A percentile compares a stretch with the other conserved stretches of the same genome.
Evolutionary conservation across 2,888 invertebrate species (phyloP).

Genomic region (Thera britannica): DNA sequence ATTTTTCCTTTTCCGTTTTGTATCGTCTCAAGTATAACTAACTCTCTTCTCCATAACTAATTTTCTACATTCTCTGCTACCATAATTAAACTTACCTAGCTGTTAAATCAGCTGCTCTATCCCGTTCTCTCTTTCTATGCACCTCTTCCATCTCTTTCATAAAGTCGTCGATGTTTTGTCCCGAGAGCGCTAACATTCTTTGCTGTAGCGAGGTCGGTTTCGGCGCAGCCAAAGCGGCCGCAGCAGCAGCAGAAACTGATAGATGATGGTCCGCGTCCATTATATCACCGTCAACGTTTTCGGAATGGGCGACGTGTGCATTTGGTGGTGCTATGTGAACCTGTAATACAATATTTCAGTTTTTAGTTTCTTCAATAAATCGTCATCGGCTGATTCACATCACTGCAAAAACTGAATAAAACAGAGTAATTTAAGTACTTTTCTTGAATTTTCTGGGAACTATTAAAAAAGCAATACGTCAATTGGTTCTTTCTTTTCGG

Average conservation of each 20-base stretch:
- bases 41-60: too few species aligned
- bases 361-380: neutral
- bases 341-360: conserved; percentile 7
- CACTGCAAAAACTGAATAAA: too few species aligned
- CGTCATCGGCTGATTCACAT: neutral
- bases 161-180: conserved; percentile 96
- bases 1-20: too few species aligned
- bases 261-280: conserved; percentile 51
- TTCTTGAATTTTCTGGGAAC: too few species aligned
- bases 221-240: conserved; percentile 74
- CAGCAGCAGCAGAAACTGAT: conserved; percentile 3
- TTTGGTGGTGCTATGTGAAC: conserved; percentile 8
- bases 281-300: conserved; percentile 60
- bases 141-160: conserved; percentile 97
- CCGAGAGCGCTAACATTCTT: conserved; percentile 94
- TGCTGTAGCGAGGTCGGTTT: conserved; percentile 93
- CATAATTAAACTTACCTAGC: conserved; percentile 68
- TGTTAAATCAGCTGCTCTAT: conserved; percentile 86
- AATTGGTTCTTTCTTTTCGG: too few species aligned
- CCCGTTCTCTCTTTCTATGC: conserved; percentile 90
- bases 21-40: too few species aligned
- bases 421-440: too few species aligned
- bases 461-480: too few species aligned
- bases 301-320: conserved; percentile 8
- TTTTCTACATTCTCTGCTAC: too few species aligned